Base-by-base conservation (phyloP, 2,888 invertebrate species). In the Globia sparganii region DNA sequence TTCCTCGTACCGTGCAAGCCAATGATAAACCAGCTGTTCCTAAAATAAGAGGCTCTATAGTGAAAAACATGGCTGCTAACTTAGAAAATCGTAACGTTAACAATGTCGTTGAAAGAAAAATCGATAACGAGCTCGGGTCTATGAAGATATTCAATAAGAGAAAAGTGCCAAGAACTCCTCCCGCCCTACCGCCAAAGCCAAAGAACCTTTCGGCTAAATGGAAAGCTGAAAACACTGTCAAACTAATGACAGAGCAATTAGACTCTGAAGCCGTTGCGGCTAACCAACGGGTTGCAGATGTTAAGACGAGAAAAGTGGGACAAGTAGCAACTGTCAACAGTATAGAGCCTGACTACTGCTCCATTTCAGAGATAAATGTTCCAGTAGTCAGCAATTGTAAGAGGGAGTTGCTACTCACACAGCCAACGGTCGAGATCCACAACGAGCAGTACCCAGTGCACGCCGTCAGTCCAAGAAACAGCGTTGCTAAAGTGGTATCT, bases 161-260 rank as follows among this genome's bases (percentile, higher is more conserved):
- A 86, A 97, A 97, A 93, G 97, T 97, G 81, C 96, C 97, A 89
- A 95, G 98, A 90, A 97, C 97, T 85, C 98, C 98, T 78, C 98
- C 98, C 74, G 98, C 98, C 85, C 94, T 98, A 92, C 98, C 98
- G 80, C 98, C 98, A 66, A 98, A 98, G 94, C 98, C 98, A 89
- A 97, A 98, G 87, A 98, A 98, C 94, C 96, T 98, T 88, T 97
- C 97, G 91, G 97, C 96, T 91, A 98, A 97, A 97, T 97, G 96
- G 96, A 97, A 97, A 97, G 97, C 97, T 89, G 97, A 97, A 86
- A 94, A 94, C 88, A 91, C 93, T 92, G 93, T 95, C 91, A 95
- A 93, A 92, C 89, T 91, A 89, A 87, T 94, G 92, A 93, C 93
- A 92, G 95, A 95, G 93, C 92, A 94, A 90, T 93, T 95, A 94